Evolutionary conservation across 2,113 vertebrate species (phyloP), one percentile per base, ranked within the genome.

Genomic region (Charadrius vociferus): DNA sequence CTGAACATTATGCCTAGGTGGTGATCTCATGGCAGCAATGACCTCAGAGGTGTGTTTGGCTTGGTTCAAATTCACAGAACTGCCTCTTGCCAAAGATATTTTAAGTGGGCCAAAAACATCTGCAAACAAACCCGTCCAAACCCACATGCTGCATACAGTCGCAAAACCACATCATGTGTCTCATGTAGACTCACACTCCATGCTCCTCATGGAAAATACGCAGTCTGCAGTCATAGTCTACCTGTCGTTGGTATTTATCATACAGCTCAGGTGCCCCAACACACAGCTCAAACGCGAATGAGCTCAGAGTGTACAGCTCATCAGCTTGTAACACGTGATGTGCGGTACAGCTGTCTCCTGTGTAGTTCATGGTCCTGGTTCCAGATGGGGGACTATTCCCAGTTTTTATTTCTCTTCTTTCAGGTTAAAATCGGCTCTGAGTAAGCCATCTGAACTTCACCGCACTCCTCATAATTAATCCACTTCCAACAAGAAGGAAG

Each of bases 11-110:
- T 67, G 82, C 52, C 61, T 63, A 34, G 49, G 80, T 78, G 88
- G 68, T 92, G 95, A 95, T 65, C 52, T 97, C 94, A 94, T 29
- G 88, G 92, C 77, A 92, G 73, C 24, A 93, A 81, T 61, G 86
- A 92, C 72, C 81, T 92, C 94, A 91, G 92, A 91, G 61, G 59
- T 91, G 83, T 78, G 72, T 95, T 94, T 92, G 93, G 61, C 49
- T 95, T 92, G 86, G 91, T 92, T 86, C 56, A 84, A 9, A 87
- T 29, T 89, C 91, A 85, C 43, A 68, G 83, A 86, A 50, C 39
- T 52, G 19, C 56, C 27, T 89, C 24, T 67, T 84, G 86, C 83
- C 91, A 87, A 75, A 79, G 83, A 56, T 75, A 71, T 72, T 88
- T 86, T 39, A 79, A 81, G 41, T n/a, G 50, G 58, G 62, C 63